Evolutionary conservation across 1,140 invertebrate genomes (phyloP).

Genomic region (Drosophila repletoides): DNA sequence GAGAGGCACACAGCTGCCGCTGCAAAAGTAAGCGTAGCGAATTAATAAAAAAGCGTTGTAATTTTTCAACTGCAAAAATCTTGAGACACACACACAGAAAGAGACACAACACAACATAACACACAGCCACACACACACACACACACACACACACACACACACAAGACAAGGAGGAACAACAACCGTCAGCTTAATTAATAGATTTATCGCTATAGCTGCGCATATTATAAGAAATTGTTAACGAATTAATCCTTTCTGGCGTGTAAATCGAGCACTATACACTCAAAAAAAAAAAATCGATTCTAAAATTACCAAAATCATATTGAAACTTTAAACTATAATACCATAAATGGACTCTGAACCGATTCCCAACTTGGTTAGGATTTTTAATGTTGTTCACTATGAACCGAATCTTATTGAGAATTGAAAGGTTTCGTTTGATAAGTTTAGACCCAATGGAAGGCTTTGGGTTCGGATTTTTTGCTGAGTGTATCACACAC

Average conservation of each 20-base stretch:
- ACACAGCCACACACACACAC: conserved; percentile 16
- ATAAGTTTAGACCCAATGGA: no score
- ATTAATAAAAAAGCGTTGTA: conserved; percentile 50
- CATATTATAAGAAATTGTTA: conserved; percentile 76
- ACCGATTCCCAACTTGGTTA: no score
- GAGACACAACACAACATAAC: no score
- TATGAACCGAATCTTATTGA: no score
- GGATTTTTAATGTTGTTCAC: no score
- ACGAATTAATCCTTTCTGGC: conserved; percentile 77
- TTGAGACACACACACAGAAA: conserved; percentile 35
- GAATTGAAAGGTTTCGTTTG: no score
- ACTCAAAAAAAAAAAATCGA: neutral
- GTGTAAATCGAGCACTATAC: conserved; percentile 55
- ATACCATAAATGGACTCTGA: no score
- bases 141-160: neutral
- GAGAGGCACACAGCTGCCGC: conserved; percentile 23
- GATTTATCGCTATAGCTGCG: conserved; percentile 73
- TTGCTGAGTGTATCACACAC: no score
- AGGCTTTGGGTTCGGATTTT: no score
- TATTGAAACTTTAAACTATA: no score
- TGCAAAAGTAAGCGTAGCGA: conserved; percentile 45
- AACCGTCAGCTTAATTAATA: conserved; percentile 78
- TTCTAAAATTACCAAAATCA: no score
- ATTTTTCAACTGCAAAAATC: conserved; percentile 52
- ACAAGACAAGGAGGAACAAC: conserved; percentile 30